phyloP scores from a whole-genome alignment of 2,888 invertebrate species.

The Drosophila lacicola region DNA sequence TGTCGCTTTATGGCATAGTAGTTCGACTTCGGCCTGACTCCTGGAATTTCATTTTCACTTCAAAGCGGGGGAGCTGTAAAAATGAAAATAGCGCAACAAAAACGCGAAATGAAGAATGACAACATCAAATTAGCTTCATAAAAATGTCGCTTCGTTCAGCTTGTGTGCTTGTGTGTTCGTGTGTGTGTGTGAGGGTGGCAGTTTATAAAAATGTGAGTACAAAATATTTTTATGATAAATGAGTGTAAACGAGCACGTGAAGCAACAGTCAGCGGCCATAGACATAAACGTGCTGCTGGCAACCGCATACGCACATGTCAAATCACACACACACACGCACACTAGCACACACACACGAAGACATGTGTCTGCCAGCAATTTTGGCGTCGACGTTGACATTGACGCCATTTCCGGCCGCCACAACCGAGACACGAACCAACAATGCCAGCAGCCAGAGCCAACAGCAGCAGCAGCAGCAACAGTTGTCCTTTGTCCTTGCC shows the following conservation, averaged over 20 bases:
- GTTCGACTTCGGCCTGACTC: slow-evolving; percentile 35
- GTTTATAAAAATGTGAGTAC: slow-evolving; percentile 76
- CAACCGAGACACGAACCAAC: slow-evolving; percentile 63
- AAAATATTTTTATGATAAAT: slow-evolving; percentile 80
- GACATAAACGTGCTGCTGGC: slow-evolving; percentile 74
- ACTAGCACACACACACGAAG: slow-evolving; percentile 22
- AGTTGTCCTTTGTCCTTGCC: slow-evolving; percentile 70
- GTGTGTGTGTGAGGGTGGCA: slow-evolving; percentile 28
- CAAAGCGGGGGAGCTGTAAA: slow-evolving; percentile 49
- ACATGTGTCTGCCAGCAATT: slow-evolving; percentile 64
- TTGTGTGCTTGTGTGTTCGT: slow-evolving; percentile 2
- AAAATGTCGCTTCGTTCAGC: slow-evolving; percentile 62
- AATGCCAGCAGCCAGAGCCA: slow-evolving; percentile 32
- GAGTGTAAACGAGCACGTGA: slow-evolving; percentile 80
- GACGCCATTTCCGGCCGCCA: slow-evolving; percentile 78
- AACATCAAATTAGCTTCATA: slow-evolving; percentile 80
- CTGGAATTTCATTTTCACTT: slow-evolving; percentile 34
- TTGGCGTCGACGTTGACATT: slow-evolving; percentile 77
- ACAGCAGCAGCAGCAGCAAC: slow-evolving; percentile 39
- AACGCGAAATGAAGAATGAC: slow-evolving; percentile 77
- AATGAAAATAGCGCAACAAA: slow-evolving; percentile 74
- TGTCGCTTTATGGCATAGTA: slow-evolving; percentile 58
- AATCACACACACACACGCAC: slow-evolving; percentile 35
- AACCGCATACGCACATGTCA: slow-evolving; percentile 76
- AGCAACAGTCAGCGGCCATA: slow-evolving; percentile 64